A percentile compares a stretch with the other conserved stretches of the same genome.
These are phyloP conservation scores for Synergus gifuensis DNA, from an alignment of 2,888 invertebrate species.

Conservation along the genomic window DNA sequence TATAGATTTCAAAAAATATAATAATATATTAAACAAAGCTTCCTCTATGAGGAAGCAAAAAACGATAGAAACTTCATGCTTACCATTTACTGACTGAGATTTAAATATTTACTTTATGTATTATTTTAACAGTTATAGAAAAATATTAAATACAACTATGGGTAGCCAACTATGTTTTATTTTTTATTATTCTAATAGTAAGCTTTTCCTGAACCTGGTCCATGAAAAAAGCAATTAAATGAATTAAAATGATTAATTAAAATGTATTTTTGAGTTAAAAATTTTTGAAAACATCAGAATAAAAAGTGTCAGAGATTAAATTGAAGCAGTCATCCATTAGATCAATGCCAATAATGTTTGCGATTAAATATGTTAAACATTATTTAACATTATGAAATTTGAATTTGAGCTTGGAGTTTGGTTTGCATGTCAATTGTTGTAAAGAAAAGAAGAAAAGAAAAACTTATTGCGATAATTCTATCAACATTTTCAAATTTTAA, in stretches of 20 bases:
- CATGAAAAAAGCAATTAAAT: slow-evolving; percentile 61
- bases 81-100: too few relatives aligned
- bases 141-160: slow-evolving; percentile 1
- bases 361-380: too few relatives aligned
- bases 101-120: slow-evolving; percentile 28
- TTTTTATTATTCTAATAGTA: slow-evolving; percentile 20
- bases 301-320: too few relatives aligned
- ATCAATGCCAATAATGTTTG: too few relatives aligned
- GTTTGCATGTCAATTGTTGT: neutral
- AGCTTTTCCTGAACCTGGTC: slow-evolving; percentile 65
- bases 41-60: too few relatives aligned
- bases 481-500: neutral
- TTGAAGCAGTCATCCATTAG: too few relatives aligned
- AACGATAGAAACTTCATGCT: too few relatives aligned
- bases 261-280: too few relatives aligned
- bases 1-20: too few relatives aligned
- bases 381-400: neutral
- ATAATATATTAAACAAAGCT: too few relatives aligned
- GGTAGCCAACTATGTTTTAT: neutral
- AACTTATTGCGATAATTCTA: neutral
- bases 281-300: too few relatives aligned
- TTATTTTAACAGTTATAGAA: neutral
- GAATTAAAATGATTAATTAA: too few relatives aligned
- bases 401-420: neutral
- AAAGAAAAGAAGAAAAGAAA: neutral